These are phyloP conservation scores for Pristionchus mayeri DNA, from an alignment of 2,888 invertebrate genomes.

Conservation along the genomic window DNA sequence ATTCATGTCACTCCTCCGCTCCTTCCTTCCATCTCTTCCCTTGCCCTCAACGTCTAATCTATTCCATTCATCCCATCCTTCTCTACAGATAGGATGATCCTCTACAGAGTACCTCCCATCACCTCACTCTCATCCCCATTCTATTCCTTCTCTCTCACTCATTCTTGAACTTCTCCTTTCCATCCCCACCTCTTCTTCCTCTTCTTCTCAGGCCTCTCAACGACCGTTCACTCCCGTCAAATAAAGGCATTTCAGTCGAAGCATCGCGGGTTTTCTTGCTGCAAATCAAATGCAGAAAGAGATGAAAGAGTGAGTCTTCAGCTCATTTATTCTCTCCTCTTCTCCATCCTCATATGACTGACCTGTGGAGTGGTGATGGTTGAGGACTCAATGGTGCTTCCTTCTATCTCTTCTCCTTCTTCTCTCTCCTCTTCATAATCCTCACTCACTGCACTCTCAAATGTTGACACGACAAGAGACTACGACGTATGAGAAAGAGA, in stretches of 20 bases:
- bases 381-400: background rate
- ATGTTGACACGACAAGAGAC: slow-evolving; percentile 10
- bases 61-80: background rate
- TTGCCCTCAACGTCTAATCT: background rate
- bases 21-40: background rate
- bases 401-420: slow-evolving; percentile 16
- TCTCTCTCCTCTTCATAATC: slow-evolving; percentile 1
- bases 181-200: background rate
- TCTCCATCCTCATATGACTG: background rate
- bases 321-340: background rate
- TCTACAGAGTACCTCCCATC: background rate
- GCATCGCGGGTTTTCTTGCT: background rate
- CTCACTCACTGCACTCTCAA: background rate
- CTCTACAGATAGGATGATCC: background rate
- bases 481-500: too few relatives aligned
- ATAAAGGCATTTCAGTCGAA: slow-evolving; percentile 7
- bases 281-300: background rate
- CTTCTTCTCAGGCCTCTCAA: slow-evolving; percentile 5
- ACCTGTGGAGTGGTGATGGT: background rate
- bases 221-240: slow-evolving; percentile 20
- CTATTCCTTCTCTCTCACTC: background rate
- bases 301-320: background rate
- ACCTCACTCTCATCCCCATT: background rate
- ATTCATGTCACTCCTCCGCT: background rate
- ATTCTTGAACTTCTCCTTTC: background rate